A percentile compares a stretch with the other conserved stretches of the same genome.
Conservation (phyloP, 1,140 invertebrate genomes). For the Paracyclopina nana region DNA sequence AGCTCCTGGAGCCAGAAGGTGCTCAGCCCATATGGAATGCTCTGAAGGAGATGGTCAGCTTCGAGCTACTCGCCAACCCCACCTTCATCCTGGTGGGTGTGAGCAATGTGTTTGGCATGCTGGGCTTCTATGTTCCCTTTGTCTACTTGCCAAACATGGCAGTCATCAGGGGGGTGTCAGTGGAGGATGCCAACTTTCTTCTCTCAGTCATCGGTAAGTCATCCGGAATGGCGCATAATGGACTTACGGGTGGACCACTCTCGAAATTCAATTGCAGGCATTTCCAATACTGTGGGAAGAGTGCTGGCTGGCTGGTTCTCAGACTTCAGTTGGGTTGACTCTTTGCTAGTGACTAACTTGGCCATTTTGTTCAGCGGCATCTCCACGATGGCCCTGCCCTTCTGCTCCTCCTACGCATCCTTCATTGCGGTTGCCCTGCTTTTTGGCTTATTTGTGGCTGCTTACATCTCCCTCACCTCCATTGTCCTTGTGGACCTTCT, state of each 20-base stretch:
- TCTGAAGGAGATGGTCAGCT: slow-evolving; percentile 72
- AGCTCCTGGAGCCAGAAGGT: too few relatives aligned
- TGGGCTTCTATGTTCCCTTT: slow-evolving; percentile 85
- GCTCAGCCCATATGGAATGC: too few relatives aligned
- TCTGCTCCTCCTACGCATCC: slow-evolving; percentile 33
- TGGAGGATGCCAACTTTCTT: slow-evolving; percentile 54
- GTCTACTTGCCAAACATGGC: slow-evolving; percentile 50
- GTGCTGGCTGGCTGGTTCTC: slow-evolving; percentile 34
- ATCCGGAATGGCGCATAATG: too few relatives aligned
- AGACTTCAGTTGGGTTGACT: slow-evolving; percentile 41
- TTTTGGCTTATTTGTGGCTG: slow-evolving; percentile 33
- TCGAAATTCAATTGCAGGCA: too few relatives aligned
- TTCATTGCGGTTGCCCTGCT: not conserved
- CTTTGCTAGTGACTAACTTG: slow-evolving; percentile 78
- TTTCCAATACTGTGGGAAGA: slow-evolving; percentile 58
- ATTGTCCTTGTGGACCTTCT: slow-evolving; percentile 90
- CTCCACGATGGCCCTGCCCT: slow-evolving; percentile 57
- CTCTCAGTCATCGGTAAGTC: slow-evolving; percentile 92
- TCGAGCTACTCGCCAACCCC: slow-evolving; percentile 67
- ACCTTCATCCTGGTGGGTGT: slow-evolving; percentile 79
- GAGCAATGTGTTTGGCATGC: slow-evolving; percentile 82
- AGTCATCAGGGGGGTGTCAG: slow-evolving; percentile 44
- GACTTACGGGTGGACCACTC: too few relatives aligned
- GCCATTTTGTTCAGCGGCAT: slow-evolving; percentile 74
- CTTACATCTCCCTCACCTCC: slow-evolving; percentile 90